Conservation (phyloP, 2,888 invertebrate species). For the Sepiola atlantica region DNA sequence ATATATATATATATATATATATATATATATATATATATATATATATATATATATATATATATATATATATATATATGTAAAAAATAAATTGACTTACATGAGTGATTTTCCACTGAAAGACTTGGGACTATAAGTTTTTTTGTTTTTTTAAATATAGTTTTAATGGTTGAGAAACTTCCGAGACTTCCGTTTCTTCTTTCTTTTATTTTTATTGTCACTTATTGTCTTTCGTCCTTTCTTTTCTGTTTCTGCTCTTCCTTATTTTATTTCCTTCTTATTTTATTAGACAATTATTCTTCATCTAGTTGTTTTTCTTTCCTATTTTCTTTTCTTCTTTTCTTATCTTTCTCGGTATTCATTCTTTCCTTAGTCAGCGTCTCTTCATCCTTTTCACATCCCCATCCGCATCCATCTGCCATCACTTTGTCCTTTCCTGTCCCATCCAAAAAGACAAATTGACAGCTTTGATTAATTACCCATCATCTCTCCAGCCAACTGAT, state of each 20-base stretch:
- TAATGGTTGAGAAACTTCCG: no score
- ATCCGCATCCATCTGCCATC: no score
- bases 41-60: no score
- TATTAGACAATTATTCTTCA: neutral
- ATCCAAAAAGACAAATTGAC: neutral
- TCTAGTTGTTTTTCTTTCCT: neutral
- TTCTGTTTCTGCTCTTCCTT: neutral
- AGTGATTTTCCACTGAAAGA: no score
- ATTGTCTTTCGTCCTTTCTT: neutral
- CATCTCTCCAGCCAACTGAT: slow-evolving; percentile 15
- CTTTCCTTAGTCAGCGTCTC: neutral
- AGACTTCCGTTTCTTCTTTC: no score
- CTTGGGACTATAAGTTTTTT: no score
- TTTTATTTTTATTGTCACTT: no score
- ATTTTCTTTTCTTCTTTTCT: neutral
- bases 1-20: no score
- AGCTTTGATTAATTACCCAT: slow-evolving; percentile 6
- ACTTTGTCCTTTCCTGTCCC: neutral
- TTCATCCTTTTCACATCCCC: neutral
- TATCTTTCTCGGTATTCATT: neutral
- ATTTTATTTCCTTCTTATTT: neutral
- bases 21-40: no score
- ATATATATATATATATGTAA: no score
- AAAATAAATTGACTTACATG: no score
- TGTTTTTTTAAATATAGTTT: no score